Evolutionary conservation across 2,113 vertebrate genomes (phyloP).

Genomic region (Callocephalon fimbriatum): DNA sequence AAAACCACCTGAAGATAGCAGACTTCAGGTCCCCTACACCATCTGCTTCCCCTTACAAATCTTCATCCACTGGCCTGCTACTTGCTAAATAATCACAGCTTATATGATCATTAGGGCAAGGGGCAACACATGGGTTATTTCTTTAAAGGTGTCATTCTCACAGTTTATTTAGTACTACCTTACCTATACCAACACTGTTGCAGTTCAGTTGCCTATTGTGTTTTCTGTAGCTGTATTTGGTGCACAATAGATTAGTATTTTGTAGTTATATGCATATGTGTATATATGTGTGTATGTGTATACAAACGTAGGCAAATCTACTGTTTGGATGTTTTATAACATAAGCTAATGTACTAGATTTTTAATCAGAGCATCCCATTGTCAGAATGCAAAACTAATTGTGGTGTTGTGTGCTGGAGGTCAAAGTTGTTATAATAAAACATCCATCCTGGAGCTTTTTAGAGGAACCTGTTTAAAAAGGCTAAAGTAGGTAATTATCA

Average conservation of each 20-base stretch:
- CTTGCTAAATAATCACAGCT: neutral
- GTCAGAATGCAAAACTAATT: constrained; percentile 73
- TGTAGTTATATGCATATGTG: neutral
- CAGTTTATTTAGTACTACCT: neutral
- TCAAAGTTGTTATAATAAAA: constrained; percentile 77
- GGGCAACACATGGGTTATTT: neutral
- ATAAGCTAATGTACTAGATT: neutral
- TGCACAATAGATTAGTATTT: neutral
- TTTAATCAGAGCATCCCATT: constrained; percentile 70
- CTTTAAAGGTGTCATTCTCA: neutral
- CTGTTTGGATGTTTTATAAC: constrained; percentile 14
- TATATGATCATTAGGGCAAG: neutral
- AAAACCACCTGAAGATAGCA: neutral
- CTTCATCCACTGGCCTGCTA: neutral
- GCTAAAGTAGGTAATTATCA: constrained; percentile 84
- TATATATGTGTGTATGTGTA: neutral
- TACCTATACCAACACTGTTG: neutral
- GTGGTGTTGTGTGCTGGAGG: constrained; percentile 71
- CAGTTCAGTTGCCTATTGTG: neutral
- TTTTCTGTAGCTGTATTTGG: neutral
- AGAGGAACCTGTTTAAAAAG: constrained; percentile 80
- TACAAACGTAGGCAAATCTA: neutral
- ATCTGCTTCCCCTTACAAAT: neutral
- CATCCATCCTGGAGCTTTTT: constrained; percentile 78
- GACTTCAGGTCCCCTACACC: neutral